phyloP scores from a whole-genome alignment of 2,797 vertebrate genomes.

The Neostethus bicornis region DNA sequence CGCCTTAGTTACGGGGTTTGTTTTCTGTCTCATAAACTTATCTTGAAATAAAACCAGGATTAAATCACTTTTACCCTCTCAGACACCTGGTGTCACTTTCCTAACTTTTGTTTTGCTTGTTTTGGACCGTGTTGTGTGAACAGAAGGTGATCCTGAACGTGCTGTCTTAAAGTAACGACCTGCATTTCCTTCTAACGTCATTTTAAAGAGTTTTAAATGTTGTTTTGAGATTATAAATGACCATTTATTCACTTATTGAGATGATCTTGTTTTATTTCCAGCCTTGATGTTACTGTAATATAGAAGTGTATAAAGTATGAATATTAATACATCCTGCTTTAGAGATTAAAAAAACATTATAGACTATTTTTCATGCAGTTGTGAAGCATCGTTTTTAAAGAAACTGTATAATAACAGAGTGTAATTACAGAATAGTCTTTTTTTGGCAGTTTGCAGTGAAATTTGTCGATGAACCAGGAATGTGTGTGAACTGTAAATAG shows the following conservation, averaged over 20 bases:
- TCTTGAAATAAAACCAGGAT: slow-evolving; percentile 13
- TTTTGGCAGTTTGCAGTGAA: slow-evolving; percentile 26
- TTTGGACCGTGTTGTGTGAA: slow-evolving; percentile 9
- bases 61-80: slow-evolving; percentile 16
- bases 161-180: slow-evolving; percentile 38
- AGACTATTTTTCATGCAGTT: slow-evolving; percentile 50
- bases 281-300: slow-evolving; percentile 64
- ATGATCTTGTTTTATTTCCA: slow-evolving; percentile 39
- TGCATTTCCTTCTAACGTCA: slow-evolving; percentile 47
- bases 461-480: slow-evolving; percentile 24
- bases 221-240: slow-evolving; percentile 37
- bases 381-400: slow-evolving; percentile 42
- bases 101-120: slow-evolving; percentile 21
- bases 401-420: slow-evolving; percentile 44
- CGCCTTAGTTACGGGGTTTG: slow-evolving; percentile 58
- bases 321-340: slow-evolving; percentile 65
- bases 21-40: slow-evolving; percentile 6
- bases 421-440: slow-evolving; percentile 47
- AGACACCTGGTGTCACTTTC: slow-evolving; percentile 44
- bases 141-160: slow-evolving; percentile 33
- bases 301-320: slow-evolving; percentile 73
- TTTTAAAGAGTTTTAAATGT: slow-evolving; percentile 47
- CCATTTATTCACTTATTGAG: slow-evolving; percentile 40
- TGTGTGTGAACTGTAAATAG: slow-evolving; percentile 72
- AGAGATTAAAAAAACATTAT: slow-evolving; percentile 54